Conservation (phyloP, 1,140 invertebrate genomes). For the Adelges cooleyi region DNA sequence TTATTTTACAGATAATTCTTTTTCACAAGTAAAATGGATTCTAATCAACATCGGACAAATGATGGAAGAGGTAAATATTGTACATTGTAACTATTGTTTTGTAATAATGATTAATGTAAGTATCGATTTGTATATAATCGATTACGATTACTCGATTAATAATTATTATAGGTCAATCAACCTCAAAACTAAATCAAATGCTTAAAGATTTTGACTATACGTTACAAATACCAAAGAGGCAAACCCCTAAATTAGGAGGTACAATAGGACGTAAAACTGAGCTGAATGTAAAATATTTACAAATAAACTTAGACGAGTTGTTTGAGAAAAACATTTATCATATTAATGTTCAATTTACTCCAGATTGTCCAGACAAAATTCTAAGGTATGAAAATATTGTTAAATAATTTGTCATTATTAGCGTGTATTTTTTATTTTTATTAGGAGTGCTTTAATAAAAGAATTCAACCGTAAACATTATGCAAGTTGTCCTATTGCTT, state of each 20-base stretch:
- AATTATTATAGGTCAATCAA: too few relatives aligned
- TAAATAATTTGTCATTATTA: too few relatives aligned
- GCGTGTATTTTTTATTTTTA: not conserved
- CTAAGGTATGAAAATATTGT: constrained; percentile 35
- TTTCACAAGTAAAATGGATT: too few relatives aligned
- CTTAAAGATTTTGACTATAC: too few relatives aligned
- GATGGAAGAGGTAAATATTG: too few relatives aligned
- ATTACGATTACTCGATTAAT: too few relatives aligned
- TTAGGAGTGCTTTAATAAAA: constrained; percentile 36
- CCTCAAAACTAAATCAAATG: too few relatives aligned
- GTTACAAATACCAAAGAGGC: constrained; percentile 10
- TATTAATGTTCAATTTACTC: constrained; percentile 44
- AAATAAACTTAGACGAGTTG: constrained; percentile 42
- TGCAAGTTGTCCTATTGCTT: constrained; percentile 44
- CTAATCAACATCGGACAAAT: too few relatives aligned
- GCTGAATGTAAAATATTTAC: constrained; percentile 47
- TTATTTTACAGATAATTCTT: too few relatives aligned
- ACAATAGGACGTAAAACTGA: constrained; percentile 39
- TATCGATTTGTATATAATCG: too few relatives aligned
- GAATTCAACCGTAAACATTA: constrained; percentile 35
- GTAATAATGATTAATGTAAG: too few relatives aligned
- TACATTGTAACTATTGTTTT: too few relatives aligned
- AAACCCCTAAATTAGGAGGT: constrained; percentile 35
- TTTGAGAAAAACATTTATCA: constrained; percentile 38
- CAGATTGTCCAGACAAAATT: constrained; percentile 42